Base-by-base conservation (phyloP, 2,888 invertebrate genomes). In the Phortica magna region DNA sequence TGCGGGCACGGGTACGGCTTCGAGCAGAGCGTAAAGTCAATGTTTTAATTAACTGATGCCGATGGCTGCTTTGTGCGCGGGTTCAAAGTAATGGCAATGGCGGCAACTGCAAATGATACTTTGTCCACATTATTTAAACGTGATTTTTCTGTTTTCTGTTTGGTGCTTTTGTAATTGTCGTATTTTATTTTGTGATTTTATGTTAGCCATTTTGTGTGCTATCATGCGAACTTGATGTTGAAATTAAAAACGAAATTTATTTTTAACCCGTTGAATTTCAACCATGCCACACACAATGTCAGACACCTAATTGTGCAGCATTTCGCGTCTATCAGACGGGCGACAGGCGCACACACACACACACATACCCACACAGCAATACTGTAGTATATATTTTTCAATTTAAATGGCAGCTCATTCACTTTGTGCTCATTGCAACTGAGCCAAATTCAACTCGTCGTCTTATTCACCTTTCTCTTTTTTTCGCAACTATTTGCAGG, bases 401-500 rank as follows among this genome's bases (percentile, higher is more conserved):
- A 68, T 68, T 68, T 43, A 43, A 64, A 22, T 31, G 22, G 39
- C 31, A 48, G 64, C 64, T 64, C 31, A 59, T 64, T 31, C 22
- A 31, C 64, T 64, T 64, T 43, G 22, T 19, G 10, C 61, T 61
- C 17, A 61, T 19, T 19, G 17, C 73, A 73, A 73, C 59, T 61
- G 9, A 42, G 17, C 14, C 41, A 17, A 43, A 17, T 41, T 73
- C 79, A 77, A 68, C 74, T n/a, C 53, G 43, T 48, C 67, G 42
- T 10, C 48, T 57, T 76, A 22, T 17, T 22, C 17, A 10, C 53
- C 10, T 31, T 31, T 31, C 31, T 31, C 31, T 31, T 31, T 4
- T 31, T 31, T 31, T 31, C 48, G 14, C 22, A 12, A 2, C 22
- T 74, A 42, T 65, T 90, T 92, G 41, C 92, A 98, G 98, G 98